phyloP scores from a whole-genome alignment of 2,888 invertebrate species.

The Tenthredo amoena region DNA sequence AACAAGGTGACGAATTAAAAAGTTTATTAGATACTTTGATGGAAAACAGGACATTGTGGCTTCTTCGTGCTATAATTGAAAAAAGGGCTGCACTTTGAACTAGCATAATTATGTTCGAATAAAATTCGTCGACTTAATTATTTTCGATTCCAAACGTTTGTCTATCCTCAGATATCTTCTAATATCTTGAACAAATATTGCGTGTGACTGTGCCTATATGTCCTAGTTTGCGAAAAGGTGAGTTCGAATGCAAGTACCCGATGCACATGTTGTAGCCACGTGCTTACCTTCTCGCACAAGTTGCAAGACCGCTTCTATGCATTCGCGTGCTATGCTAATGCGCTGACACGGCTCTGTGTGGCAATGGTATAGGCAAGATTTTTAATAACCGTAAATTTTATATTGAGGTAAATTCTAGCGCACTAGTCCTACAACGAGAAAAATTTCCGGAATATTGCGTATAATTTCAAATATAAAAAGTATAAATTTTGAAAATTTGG shows the following conservation, averaged over 20 bases:
- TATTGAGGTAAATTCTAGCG: background rate
- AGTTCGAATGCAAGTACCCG: background rate
- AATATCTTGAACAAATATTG: background rate
- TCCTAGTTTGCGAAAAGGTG: background rate
- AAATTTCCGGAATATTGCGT: background rate
- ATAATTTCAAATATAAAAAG: background rate
- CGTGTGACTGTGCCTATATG: background rate
- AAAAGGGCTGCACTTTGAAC: background rate
- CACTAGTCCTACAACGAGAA: background rate
- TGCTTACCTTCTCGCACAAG: background rate
- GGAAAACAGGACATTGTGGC: background rate
- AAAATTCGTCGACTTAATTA: background rate
- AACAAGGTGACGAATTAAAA: background rate
- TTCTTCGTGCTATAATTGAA: background rate
- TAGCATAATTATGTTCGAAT: background rate
- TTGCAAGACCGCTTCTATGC: constrained; percentile 18
- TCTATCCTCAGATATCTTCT: background rate
- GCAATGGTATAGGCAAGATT: background rate
- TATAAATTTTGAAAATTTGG: background rate
- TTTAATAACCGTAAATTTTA: background rate
- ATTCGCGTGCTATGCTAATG: background rate
- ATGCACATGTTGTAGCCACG: constrained; percentile 26
- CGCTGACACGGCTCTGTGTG: background rate
- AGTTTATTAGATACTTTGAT: background rate
- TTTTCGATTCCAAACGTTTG: background rate